These are phyloP conservation scores for Columbina picui DNA, from an alignment of 2,113 vertebrate genomes.

Conservation along the genomic window DNA sequence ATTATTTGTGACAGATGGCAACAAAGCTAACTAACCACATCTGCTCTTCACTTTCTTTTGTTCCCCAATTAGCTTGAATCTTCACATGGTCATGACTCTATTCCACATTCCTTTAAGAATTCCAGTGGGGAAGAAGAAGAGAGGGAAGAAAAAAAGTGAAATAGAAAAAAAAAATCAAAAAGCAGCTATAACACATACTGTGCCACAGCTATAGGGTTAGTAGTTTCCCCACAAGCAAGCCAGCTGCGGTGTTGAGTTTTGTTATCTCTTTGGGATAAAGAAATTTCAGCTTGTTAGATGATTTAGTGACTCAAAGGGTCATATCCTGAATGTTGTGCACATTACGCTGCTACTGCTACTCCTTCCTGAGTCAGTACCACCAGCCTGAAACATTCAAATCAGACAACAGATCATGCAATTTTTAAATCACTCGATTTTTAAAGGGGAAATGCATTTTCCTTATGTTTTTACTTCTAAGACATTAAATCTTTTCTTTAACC, in stretches of 20 bases:
- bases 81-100: slow-evolving; percentile 36
- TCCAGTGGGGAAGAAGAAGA: background rate
- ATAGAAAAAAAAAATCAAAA: background rate
- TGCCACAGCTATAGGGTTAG: background rate
- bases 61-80: slow-evolving; percentile 51
- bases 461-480: background rate
- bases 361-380: background rate
- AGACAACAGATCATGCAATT: background rate
- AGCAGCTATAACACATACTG: background rate
- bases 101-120: slow-evolving; percentile 26
- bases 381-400: background rate
- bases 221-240: background rate
- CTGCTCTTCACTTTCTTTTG: slow-evolving; percentile 52
- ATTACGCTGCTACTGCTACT: background rate
- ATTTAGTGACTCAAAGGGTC: background rate
- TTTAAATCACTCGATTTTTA: background rate
- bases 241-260: background rate
- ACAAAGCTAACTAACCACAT: slow-evolving; percentile 56
- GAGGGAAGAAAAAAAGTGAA: background rate
- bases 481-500: background rate
- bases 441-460: background rate
- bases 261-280: background rate
- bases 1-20: slow-evolving; percentile 61
- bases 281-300: slow-evolving; percentile 13
- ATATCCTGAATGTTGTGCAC: background rate